phyloP scores from a whole-genome alignment of 2,113 vertebrate genomes.

The Turdus rufiventris region DNA sequence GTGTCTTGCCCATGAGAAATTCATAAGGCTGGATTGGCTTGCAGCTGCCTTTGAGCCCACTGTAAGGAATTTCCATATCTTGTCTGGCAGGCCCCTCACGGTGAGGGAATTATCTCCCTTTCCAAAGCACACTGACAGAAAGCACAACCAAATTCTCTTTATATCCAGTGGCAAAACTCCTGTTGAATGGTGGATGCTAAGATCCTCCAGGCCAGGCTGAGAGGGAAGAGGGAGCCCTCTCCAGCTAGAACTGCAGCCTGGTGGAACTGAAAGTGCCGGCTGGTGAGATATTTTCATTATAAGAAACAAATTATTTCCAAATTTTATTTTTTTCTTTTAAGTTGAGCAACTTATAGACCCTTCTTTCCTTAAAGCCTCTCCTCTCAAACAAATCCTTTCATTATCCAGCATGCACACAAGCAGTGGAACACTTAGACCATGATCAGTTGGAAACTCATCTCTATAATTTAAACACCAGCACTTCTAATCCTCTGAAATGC shows the following conservation, averaged over 20 bases:
- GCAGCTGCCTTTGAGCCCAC: background rate
- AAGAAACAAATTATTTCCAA: background rate
- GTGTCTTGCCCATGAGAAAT: background rate
- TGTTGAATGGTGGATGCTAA: background rate
- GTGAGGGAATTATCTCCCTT: background rate
- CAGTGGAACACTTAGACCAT: background rate
- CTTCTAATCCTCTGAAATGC: conserved; percentile 24
- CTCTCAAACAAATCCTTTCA: conserved; percentile 20
- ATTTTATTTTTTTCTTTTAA: background rate
- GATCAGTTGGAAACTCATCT: conserved; percentile 7
- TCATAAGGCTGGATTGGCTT: background rate
- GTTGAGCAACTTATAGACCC: background rate
- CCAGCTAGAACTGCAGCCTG: background rate
- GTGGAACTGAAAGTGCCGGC: background rate
- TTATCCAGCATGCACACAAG: background rate
- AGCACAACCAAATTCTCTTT: background rate
- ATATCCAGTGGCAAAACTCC: background rate
- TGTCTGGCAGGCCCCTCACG: background rate
- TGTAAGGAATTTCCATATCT: background rate
- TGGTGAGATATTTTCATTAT: conserved; percentile 22
- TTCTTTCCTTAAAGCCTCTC: conserved; percentile 11
- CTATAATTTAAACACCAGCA: background rate
- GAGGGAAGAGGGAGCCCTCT: background rate
- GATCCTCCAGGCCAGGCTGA: background rate
- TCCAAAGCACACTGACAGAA: background rate